A percentile compares a stretch with the other conserved stretches of the same genome.
Evolutionary conservation across 2,797 vertebrate genomes (phyloP).

Genomic region (Graptemys geographica): DNA sequence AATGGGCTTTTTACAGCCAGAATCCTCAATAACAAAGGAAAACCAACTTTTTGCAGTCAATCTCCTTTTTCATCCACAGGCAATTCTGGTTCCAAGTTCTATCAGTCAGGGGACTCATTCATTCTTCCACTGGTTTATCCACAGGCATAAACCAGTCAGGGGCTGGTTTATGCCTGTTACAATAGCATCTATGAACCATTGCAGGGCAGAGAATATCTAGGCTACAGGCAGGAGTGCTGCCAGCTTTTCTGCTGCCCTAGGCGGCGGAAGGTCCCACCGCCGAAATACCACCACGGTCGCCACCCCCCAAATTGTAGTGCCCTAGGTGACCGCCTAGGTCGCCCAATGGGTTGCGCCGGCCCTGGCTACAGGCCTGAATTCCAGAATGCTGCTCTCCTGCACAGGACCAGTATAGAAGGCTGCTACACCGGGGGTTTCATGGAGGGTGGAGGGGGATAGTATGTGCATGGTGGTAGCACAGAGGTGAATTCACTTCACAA

Average conservation of each 20-base stretch:
- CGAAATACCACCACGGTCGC: too few species aligned
- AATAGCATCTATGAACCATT: neutral
- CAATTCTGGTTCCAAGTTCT: neutral
- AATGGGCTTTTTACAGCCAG: neutral
- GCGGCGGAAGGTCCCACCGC: too few species aligned
- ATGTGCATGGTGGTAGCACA: neutral
- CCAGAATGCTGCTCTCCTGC: neutral
- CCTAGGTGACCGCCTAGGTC: too few species aligned
- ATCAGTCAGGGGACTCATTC: neutral
- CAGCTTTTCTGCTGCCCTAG: too few species aligned
- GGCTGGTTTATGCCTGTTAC: neutral
- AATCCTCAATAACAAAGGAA: neutral
- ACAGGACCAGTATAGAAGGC: neutral
- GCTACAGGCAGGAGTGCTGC: neutral
- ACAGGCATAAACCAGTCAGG: neutral
- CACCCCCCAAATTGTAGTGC: too few species aligned
- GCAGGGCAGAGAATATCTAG: neutral
- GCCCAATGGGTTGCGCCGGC: too few species aligned
- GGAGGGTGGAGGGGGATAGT: neutral
- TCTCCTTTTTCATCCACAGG: neutral
- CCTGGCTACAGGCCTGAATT: neutral
- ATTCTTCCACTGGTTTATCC: neutral
- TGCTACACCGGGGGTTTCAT: neutral
- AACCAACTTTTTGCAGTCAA: neutral
- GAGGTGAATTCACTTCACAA: neutral